Percentiles rank a stretch among this genome's conserved stretches.
These are phyloP conservation scores for Tiphia femorata DNA, from an alignment of 2,888 invertebrate genomes.

Conservation along the genomic window DNA sequence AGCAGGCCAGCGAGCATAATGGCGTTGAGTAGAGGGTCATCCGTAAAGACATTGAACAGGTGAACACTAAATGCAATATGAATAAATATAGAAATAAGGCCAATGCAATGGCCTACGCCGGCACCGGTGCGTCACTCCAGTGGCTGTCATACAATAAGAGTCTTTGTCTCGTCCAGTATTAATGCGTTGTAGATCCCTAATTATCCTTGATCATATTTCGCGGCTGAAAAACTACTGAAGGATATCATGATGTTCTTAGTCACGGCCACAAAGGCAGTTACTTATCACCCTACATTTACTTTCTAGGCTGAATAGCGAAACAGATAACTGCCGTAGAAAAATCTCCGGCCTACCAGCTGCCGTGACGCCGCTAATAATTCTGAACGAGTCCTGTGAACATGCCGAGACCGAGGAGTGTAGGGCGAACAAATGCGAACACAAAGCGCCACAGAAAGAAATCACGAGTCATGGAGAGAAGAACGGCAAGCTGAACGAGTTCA, in stretches of 20 bases:
- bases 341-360: conserved; percentile 21
- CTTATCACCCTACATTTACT: too few species aligned
- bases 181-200: too few species aligned
- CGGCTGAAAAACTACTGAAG: too few species aligned
- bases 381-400: conserved; percentile 41
- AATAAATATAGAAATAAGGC: conserved; percentile 15
- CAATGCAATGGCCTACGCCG: background rate
- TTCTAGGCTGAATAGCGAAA: conserved; percentile 38
- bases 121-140: too few species aligned
- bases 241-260: background rate
- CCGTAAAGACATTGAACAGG: conserved; percentile 26
- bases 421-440: conserved; percentile 19
- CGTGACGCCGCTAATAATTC: conserved; percentile 27
- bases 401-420: conserved; percentile 1
- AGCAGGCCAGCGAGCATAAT: conserved; percentile 42
- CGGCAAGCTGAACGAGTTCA: conserved; percentile 10
- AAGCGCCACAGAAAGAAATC: background rate
- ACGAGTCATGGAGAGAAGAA: background rate
- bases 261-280: background rate
- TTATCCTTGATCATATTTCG: too few species aligned
- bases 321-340: conserved; percentile 33
- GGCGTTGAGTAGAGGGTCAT: conserved; percentile 29
- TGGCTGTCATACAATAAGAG: too few species aligned
- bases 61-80: conserved; percentile 23
- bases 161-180: too few species aligned